Percentiles rank a stretch among this genome's conserved stretches.
These are phyloP conservation scores for Pitta sordida DNA, from an alignment of 2,113 vertebrate species.

Conservation along the genomic window DNA sequence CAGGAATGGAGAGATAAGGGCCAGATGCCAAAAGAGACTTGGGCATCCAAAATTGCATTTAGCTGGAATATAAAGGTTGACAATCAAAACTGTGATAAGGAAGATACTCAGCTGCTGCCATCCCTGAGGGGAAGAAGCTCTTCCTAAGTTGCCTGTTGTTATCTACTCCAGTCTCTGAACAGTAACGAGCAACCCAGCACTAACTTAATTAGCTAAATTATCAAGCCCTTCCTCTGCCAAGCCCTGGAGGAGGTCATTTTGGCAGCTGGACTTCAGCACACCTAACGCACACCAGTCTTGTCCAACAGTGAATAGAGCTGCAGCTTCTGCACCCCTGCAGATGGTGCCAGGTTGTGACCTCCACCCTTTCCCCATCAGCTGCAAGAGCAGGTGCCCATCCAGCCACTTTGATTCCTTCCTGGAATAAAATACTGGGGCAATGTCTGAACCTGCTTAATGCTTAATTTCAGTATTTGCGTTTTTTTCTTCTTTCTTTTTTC, in stretches of 20 bases:
- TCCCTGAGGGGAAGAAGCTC: background rate
- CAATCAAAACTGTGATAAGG: background rate
- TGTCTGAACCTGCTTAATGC: background rate
- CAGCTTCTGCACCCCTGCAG: background rate
- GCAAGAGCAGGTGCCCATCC: rapidly evolving
- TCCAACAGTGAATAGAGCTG: background rate
- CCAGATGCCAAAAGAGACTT: background rate
- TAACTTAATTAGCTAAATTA: background rate
- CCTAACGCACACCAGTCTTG: background rate
- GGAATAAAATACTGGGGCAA: background rate
- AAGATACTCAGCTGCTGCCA: background rate
- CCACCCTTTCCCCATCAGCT: background rate
- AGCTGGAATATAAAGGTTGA: background rate
- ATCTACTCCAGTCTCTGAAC: background rate
- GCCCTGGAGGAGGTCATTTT: background rate
- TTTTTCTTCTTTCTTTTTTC: background rate
- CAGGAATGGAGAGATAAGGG: background rate
- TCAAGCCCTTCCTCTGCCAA: background rate
- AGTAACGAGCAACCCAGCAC: background rate
- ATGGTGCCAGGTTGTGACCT: background rate
- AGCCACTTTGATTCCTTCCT: background rate
- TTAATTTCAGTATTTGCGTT: background rate
- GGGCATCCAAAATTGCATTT: background rate
- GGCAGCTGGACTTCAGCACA: background rate
- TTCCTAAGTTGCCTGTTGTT: background rate